phyloP scores from a whole-genome alignment of 2,888 invertebrate genomes.

The Caenorhabditis plicata region DNA sequence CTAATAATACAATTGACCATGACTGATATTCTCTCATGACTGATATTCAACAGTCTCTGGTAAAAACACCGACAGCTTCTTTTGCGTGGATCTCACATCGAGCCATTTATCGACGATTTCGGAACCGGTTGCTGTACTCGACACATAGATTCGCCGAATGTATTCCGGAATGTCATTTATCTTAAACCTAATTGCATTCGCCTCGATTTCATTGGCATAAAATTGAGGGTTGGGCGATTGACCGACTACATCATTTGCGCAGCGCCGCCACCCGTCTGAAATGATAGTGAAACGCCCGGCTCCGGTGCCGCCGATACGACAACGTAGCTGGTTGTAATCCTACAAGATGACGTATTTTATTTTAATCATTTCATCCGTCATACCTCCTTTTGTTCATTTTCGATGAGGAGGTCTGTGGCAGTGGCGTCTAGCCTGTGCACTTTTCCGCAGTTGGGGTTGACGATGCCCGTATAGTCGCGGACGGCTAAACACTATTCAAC shows the following conservation, averaged over 20 bases:
- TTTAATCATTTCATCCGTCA: neutral
- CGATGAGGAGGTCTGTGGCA: slow-evolving; percentile 31
- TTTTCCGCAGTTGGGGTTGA: slow-evolving; percentile 45
- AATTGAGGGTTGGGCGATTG: slow-evolving; percentile 15
- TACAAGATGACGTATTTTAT: neutral
- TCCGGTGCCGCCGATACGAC: slow-evolving; percentile 29
- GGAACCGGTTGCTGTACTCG: slow-evolving; percentile 19
- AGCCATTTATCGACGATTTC: slow-evolving; percentile 10
- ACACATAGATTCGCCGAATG: slow-evolving; percentile 14
- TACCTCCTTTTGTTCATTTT: slow-evolving; percentile 30
- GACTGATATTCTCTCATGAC: slow-evolving; percentile 1
- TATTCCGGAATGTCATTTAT: slow-evolving; percentile 33
- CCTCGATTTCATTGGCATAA: slow-evolving; percentile 33
- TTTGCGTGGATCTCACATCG: slow-evolving; percentile 16
- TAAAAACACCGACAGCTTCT: slow-evolving; percentile 19
- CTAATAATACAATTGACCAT: slow-evolving; percentile 11
- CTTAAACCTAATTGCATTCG: slow-evolving; percentile 23
- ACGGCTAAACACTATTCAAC: neutral
- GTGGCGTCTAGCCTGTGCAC: slow-evolving; percentile 14
- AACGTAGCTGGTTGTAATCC: slow-evolving; percentile 26
- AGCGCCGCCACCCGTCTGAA: slow-evolving; percentile 26
- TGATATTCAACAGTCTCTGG: slow-evolving; percentile 12
- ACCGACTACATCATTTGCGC: slow-evolving; percentile 18
- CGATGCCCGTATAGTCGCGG: slow-evolving; percentile 40
- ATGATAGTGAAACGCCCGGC: slow-evolving; percentile 33